phyloP scores from a whole-genome alignment of 2,113 vertebrate species.

The Colossoma macropomum region DNA sequence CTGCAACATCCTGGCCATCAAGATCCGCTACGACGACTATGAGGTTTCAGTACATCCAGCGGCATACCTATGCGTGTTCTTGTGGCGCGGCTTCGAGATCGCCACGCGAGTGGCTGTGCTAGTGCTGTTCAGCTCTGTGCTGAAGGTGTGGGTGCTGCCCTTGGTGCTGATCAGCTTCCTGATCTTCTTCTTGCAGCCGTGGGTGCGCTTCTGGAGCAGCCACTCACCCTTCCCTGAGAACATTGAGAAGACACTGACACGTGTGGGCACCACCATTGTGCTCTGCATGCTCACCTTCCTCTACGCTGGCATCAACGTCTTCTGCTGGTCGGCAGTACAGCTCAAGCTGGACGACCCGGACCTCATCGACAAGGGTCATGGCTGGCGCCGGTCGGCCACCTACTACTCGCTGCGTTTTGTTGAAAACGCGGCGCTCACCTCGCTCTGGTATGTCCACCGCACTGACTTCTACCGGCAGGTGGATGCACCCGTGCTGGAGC shows the following conservation, averaged over 20 bases:
- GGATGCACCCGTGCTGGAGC: slow-evolving; percentile 84
- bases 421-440: slow-evolving; percentile 89
- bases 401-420: slow-evolving; percentile 92
- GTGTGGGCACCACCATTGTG: slow-evolving; percentile 90
- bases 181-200: slow-evolving; percentile 89
- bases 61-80: slow-evolving; percentile 92
- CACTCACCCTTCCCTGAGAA: slow-evolving; percentile 93
- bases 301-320: slow-evolving; percentile 97
- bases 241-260: slow-evolving; percentile 91
- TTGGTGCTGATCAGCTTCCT: slow-evolving; percentile 87
- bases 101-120: slow-evolving; percentile 88
- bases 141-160: slow-evolving; percentile 88
- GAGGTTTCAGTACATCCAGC: slow-evolving; percentile 86
- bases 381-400: slow-evolving; percentile 87
- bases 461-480: slow-evolving; percentile 88
- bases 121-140: slow-evolving; percentile 93
- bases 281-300: slow-evolving; percentile 93
- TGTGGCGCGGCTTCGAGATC: slow-evolving; percentile 97
- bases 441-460: slow-evolving; percentile 90
- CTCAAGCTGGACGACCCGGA: slow-evolving; percentile 91
- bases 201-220: slow-evolving; percentile 92
- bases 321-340: slow-evolving; percentile 97
- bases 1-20: slow-evolving; percentile 97
- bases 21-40: slow-evolving; percentile 96
- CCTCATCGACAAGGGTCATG: slow-evolving; percentile 93